Evolutionary conservation across 2,113 vertebrate species (phyloP), one percentile per base, ranked within the genome.

Genomic region (Syrmaticus mikado): DNA sequence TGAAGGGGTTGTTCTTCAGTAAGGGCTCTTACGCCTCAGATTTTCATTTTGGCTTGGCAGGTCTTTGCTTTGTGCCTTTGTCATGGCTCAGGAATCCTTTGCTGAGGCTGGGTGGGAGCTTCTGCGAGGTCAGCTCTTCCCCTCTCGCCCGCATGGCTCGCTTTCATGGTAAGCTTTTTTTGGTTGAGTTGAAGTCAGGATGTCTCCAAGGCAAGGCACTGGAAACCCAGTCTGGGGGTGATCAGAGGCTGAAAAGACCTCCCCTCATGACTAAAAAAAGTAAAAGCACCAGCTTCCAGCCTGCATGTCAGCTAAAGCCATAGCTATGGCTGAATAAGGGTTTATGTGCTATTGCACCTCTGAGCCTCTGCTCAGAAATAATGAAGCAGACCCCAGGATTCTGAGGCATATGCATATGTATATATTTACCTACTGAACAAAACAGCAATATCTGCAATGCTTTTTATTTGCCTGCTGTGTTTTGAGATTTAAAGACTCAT

Each of bases 391-490:
- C 93, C 52, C 65, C 48, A 72, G 80, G 77, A 94, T 61, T 81
- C 1, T 58, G 70, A 82, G 74, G 77, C n/a, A 55, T 75, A 77
- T 95, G 68, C 68, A 88, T 84, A 90, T 86, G 73, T 92, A 94
- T 61, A 81, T 94, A 93, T 96, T 95, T 94, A 92, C 90, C 80
- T 94, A 57, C 43, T 32, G 95, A 95, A 90, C 90, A 88, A 65
- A 92, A 76, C 89, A 91, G 91, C 76, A 94, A 55, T 94, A 34
- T 87, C 91, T 84, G 87, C 36, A 68, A 32, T 52, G 79, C 28
- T 85, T 94, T 94, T 94, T 95, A 94, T 93, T 86, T 96, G 89
- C 79, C 91, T 92, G 78, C 79, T 76, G 93, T 68, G 85, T 81
- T 88, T 83, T 72, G 85, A 90, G 73, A 89, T 79, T 93, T 83